These are phyloP conservation scores for Tychaedon coryphoeus DNA, from an alignment of 2,113 vertebrate genomes.

Conservation along the genomic window DNA sequence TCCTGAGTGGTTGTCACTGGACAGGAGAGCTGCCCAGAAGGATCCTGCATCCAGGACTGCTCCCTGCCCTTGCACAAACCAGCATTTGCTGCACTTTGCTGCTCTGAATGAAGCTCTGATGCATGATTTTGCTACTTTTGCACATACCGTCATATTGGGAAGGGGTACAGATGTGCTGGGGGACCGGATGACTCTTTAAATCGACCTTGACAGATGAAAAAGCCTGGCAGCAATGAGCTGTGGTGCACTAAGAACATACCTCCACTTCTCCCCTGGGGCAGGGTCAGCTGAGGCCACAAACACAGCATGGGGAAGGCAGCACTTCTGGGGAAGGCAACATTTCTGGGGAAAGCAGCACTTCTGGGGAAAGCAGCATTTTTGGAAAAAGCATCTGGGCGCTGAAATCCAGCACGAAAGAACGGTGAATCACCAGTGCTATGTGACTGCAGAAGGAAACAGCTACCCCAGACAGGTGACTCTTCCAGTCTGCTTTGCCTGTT, in stretches of 20 bases:
- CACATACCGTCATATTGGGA: neutral
- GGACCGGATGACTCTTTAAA: neutral
- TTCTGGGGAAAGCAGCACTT: neutral
- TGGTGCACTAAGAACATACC: neutral
- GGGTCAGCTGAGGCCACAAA: neutral
- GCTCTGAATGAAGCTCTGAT: neutral
- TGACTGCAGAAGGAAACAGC: neutral
- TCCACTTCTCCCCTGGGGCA: neutral
- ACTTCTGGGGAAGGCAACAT: neutral
- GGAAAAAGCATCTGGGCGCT: neutral
- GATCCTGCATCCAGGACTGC: neutral
- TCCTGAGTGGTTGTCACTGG: neutral
- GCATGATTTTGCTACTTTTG: neutral
- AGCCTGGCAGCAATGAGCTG: neutral
- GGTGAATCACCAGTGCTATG: neutral
- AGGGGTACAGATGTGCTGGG: neutral
- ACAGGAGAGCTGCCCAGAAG: neutral
- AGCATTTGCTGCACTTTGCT: neutral
- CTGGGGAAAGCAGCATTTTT: neutral
- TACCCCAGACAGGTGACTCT: neutral
- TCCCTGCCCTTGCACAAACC: neutral
- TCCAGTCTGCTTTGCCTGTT: neutral
- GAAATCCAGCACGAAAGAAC: rapidly evolving
- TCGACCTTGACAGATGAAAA: neutral
- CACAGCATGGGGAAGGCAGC: neutral